phyloP scores from a whole-genome alignment of 2,888 invertebrate genomes.

The Theristus sp. region DNA sequence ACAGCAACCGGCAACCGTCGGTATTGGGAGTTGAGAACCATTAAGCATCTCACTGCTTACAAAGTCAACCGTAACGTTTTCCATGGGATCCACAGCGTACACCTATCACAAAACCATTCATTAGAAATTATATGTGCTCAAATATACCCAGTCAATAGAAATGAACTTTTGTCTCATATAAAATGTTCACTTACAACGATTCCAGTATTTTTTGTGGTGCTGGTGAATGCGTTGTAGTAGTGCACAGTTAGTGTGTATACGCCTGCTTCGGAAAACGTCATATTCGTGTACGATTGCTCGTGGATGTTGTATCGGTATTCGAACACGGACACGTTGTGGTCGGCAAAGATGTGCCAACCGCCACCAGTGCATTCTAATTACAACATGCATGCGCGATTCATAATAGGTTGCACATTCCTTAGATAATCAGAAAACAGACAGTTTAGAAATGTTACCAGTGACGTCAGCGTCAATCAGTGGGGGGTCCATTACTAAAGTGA shows the following conservation, averaged over 20 bases:
- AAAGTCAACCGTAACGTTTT: too few relatives aligned
- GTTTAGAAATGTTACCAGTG: neutral
- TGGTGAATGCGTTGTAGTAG: neutral
- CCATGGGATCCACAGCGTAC: too few relatives aligned
- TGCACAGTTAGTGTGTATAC: neutral
- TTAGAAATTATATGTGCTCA: too few relatives aligned
- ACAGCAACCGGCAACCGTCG: too few relatives aligned
- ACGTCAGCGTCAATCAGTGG: neutral
- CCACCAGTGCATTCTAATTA: neutral
- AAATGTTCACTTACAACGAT: neutral
- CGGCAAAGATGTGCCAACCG: neutral
- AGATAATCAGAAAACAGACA: too few relatives aligned
- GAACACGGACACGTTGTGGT: neutral
- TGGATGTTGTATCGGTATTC: neutral
- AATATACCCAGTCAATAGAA: too few relatives aligned
- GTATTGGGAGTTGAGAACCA: too few relatives aligned
- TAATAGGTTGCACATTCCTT: neutral
- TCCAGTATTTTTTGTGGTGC: neutral
- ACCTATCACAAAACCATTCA: too few relatives aligned
- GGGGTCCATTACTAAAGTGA: neutral
- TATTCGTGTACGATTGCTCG: neutral
- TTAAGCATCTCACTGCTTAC: too few relatives aligned
- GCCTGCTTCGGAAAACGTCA: neutral
- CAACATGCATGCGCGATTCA: neutral
- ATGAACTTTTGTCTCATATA: too few relatives aligned